Evolutionary conservation across 2,113 vertebrate genomes (phyloP).

Genomic region (Leucopsar rothschildi): DNA sequence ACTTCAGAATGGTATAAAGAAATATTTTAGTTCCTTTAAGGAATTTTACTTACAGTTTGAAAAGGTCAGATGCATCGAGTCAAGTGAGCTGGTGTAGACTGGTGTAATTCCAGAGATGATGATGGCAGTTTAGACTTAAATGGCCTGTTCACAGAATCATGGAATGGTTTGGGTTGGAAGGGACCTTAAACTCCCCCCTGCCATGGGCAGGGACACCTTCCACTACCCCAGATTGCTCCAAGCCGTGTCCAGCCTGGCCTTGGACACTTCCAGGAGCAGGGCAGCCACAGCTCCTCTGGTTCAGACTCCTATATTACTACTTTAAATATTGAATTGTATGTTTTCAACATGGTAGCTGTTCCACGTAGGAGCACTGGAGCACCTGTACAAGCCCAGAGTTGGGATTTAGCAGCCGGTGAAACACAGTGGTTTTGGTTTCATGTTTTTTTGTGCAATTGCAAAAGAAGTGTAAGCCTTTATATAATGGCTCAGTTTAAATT

Average conservation of each 20-base stretch:
- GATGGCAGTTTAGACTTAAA: not conserved
- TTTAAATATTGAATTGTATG: not conserved
- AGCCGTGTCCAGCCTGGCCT: accelerated
- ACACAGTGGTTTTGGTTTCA: not conserved
- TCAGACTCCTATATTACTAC: not conserved
- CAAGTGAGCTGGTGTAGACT: not conserved
- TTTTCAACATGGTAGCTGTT: not conserved
- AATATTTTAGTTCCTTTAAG: not conserved
- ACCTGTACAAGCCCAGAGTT: accelerated
- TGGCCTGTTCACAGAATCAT: not conserved
- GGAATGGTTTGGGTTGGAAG: not conserved
- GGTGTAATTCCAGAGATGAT: not conserved
- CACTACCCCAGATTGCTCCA: accelerated
- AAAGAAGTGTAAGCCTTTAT: not conserved
- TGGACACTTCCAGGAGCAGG: not conserved
- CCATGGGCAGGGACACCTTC: not conserved
- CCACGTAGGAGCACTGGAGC: not conserved
- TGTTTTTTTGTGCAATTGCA: not conserved
- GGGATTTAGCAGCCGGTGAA: not conserved
- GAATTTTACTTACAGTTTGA: not conserved
- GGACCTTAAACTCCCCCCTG: not conserved
- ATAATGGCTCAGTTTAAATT: not conserved
- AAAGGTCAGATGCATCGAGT: not conserved
- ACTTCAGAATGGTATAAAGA: not conserved
- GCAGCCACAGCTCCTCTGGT: not conserved